These are phyloP conservation scores for Xylota segnis DNA, from an alignment of 2,888 invertebrate species.

Conservation along the genomic window DNA sequence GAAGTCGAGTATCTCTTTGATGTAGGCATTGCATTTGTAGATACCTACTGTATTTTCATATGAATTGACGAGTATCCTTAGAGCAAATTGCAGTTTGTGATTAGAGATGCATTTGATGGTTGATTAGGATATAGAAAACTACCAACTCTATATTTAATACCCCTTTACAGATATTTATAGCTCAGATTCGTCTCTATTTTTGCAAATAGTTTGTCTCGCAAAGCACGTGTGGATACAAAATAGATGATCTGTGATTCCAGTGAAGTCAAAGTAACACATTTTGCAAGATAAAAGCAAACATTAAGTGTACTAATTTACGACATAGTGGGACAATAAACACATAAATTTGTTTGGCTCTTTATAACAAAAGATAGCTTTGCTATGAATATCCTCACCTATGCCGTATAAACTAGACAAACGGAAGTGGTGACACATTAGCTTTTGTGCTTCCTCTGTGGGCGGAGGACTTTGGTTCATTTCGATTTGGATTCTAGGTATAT, in stretches of 20 bases:
- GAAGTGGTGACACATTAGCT: background rate
- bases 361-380: background rate
- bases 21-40: background rate
- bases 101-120: background rate
- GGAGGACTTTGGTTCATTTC: conserved; percentile 5
- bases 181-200: background rate
- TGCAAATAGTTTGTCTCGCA: background rate
- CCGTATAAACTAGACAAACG: background rate
- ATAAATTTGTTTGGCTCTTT: conserved; percentile 4
- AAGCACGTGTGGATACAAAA: background rate
- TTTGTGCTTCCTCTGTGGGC: background rate
- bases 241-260: background rate
- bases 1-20: background rate
- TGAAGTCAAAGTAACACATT: background rate
- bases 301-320: conserved; percentile 2
- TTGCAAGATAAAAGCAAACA: conserved; percentile 4
- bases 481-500: background rate
- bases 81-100: background rate
- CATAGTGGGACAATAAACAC: conserved; percentile 1
- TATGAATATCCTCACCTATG: background rate
- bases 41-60: background rate
- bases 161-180: background rate
- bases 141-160: background rate
- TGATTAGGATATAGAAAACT: background rate
- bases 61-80: background rate